A percentile compares a stretch with the other conserved stretches of the same genome.
These are phyloP conservation scores for Todiramphus chloris DNA, from an alignment of 2,113 vertebrate species.

Conservation along the genomic window DNA sequence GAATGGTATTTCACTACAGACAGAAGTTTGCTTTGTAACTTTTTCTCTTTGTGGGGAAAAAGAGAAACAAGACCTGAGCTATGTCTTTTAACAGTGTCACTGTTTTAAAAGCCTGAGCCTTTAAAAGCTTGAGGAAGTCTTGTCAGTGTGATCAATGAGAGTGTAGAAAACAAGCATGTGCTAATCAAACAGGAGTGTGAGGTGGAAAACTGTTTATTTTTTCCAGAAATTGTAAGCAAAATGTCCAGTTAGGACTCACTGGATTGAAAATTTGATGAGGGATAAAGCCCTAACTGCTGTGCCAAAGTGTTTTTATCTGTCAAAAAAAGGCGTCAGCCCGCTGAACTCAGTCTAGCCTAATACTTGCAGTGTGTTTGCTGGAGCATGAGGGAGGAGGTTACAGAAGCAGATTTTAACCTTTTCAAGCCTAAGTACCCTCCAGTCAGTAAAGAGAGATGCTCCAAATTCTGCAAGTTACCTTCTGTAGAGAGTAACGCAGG, in stretches of 20 bases:
- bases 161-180: neutral
- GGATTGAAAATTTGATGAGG: neutral
- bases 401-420: neutral
- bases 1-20: neutral
- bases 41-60: neutral
- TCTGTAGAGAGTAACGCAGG: neutral
- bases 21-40: neutral
- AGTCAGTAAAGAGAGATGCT: neutral
- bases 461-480: neutral
- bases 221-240: neutral
- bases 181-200: neutral
- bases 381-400: neutral
- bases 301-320: neutral
- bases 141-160: neutral
- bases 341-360: neutral
- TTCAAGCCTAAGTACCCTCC: neutral
- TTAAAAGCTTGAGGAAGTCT: neutral
- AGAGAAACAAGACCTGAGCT: neutral
- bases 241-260: neutral
- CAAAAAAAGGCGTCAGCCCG: no score
- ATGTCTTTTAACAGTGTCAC: neutral
- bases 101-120: neutral
- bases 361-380: neutral
- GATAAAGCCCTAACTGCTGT: neutral
- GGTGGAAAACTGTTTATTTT: neutral